Evolutionary conservation across 1,140 invertebrate species (phyloP), one percentile per base, ranked within the genome.

Genomic region (Cephus cinctus): DNA sequence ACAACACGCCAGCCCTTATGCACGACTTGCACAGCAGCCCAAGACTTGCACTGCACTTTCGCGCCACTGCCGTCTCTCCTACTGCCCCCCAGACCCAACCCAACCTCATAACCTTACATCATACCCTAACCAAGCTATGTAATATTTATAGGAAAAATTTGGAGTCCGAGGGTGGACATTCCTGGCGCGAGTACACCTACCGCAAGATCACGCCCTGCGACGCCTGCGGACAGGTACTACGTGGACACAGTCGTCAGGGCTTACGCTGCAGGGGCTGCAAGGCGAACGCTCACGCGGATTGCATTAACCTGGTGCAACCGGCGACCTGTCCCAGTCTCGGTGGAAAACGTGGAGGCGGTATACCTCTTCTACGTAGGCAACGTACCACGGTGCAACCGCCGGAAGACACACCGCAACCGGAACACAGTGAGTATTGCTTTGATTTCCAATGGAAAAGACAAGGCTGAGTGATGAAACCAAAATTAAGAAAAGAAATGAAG

Each of bases 141-240:
- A n/a, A n/a, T n/a, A n/a, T n/a, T n/a, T n/a, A n/a, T n/a, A 91
- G 89, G 79, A 88, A 89, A 77, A 91, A 89, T 69, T 84, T 88
- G 52, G 83, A 82, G 47, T 82, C 81, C 19, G 81, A 82, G 47
- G 77, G 78, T 19, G 81, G 82, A 25, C 92, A 96, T 71, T 84
- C 89, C 56, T 91, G 94, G 78, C 88, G 92, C 72, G 92, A 96
- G 71, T 92, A 96, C 70, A 96, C 92, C 2, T 96, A 95, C 72
- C 94, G 94, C 74, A 96, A 95, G 76, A 94, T 96, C 56, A 94
- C 92, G 11, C 90, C 92, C 4, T 96, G 93, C 73, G 93, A 96
- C 74, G 86, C 93, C 43, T 96, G 93, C 73, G 91, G 90, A 22
- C 91, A 95, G 79, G 90, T 96, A 30, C 78, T 95, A 15, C 83